These are phyloP conservation scores for Rhaphigaster nebulosa DNA, from an alignment of 2,888 invertebrate species.

Conservation along the genomic window DNA sequence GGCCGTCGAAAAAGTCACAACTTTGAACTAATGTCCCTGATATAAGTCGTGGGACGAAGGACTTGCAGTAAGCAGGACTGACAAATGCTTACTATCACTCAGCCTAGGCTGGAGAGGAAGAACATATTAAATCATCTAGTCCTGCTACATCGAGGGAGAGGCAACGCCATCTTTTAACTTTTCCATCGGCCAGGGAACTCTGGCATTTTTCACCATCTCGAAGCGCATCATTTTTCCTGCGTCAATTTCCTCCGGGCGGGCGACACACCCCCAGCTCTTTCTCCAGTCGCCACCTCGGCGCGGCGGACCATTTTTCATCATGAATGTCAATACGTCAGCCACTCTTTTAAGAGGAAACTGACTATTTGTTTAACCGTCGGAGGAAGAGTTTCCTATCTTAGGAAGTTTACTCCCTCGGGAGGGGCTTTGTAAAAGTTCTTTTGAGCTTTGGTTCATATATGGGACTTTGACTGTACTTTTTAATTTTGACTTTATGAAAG, in stretches of 20 bases:
- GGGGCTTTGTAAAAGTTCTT: neutral
- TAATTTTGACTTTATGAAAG: conserved; percentile 27
- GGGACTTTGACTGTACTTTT: conserved; percentile 23
- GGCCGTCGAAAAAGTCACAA: neutral
- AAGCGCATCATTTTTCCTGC: conserved; percentile 52
- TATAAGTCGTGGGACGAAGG: neutral
- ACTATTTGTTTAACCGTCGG: conserved; percentile 55
- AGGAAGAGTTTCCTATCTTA: conserved; percentile 7
- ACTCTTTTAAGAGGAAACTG: conserved; percentile 19
- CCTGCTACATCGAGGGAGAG: neutral
- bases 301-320: conserved; percentile 50
- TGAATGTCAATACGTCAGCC: conserved; percentile 57
- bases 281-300: neutral
- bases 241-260: conserved; percentile 12
- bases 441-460: neutral
- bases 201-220: conserved; percentile 48
- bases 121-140: conserved; percentile 48
- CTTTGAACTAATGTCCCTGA: neutral
- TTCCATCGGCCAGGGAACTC: neutral
- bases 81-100: conserved; percentile 21
- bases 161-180: conserved; percentile 18
- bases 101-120: neutral
- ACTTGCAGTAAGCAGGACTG: neutral
- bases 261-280: neutral
- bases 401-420: neutral